Evolutionary conservation across 2,113 vertebrate genomes (phyloP).

Genomic region (Cheirogaleus medius): DNA sequence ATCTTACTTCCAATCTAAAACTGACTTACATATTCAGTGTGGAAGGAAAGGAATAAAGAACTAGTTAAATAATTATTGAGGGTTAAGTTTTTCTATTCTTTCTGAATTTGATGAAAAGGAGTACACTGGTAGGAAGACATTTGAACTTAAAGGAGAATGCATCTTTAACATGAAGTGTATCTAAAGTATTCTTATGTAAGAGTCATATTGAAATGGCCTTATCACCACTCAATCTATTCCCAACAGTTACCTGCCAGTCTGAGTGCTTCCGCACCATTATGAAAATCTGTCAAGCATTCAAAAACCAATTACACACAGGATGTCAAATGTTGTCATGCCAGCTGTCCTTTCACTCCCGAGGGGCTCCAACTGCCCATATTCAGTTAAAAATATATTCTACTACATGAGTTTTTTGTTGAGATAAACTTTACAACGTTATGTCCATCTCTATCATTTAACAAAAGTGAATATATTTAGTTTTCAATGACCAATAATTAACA

Average conservation of each 20-base stretch:
- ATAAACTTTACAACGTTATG: slow-evolving; percentile 34
- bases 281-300: slow-evolving; percentile 82
- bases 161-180: slow-evolving; percentile 75
- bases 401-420: slow-evolving; percentile 19
- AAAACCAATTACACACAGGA: slow-evolving; percentile 83
- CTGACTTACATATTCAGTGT: not conserved
- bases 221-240: slow-evolving; percentile 81
- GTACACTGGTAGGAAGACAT: slow-evolving; percentile 26
- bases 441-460: not conserved
- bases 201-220: slow-evolving; percentile 78
- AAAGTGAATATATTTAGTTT: not conserved
- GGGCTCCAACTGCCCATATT: slow-evolving; percentile 61
- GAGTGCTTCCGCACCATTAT: slow-evolving; percentile 74
- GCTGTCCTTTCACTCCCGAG: slow-evolving; percentile 74
- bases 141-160: slow-evolving; percentile 67
- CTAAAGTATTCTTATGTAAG: slow-evolving; percentile 76
- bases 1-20: slow-evolving; percentile 8
- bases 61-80: slow-evolving; percentile 61
- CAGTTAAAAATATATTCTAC: slow-evolving; percentile 63
- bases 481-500: not conserved
- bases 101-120: slow-evolving; percentile 60
- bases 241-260: slow-evolving; percentile 77
- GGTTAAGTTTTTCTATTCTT: slow-evolving; percentile 18
- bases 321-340: slow-evolving; percentile 80
- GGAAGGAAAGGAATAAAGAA: not conserved